Conservation (phyloP, 1,140 invertebrate genomes). For the Meloidogyne hapla region DNA sequence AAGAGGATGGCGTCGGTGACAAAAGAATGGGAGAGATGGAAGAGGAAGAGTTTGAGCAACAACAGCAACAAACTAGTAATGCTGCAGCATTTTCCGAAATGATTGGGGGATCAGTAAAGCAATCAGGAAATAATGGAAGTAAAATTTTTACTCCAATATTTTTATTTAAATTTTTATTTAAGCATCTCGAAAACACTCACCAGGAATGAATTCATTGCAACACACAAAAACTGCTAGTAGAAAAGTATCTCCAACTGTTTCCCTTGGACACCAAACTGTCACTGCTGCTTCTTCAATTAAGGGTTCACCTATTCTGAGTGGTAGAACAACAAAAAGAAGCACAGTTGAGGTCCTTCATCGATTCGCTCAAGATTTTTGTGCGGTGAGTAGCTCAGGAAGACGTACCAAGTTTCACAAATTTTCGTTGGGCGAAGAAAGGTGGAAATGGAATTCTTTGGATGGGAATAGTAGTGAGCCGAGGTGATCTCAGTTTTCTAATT, state of each 20-base stretch:
- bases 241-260: constrained; percentile 16
- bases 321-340: background rate
- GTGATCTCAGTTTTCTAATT: too few species aligned
- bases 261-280: background rate
- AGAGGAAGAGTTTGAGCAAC: background rate
- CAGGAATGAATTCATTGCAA: constrained; percentile 16
- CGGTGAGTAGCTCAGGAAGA: background rate
- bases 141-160: background rate
- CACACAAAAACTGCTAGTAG: background rate
- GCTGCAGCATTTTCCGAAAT: background rate
- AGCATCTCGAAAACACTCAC: constrained; percentile 16
- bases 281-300: background rate
- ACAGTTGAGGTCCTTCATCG: constrained; percentile 16
- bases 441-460: constrained; percentile 24
- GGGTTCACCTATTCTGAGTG: background rate
- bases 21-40: background rate
- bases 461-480: background rate
- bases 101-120: background rate
- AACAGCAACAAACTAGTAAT: background rate
- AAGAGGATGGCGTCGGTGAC: background rate
- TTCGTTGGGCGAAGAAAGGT: constrained; percentile 10
- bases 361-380: constrained; percentile 25
- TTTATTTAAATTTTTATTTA: background rate
- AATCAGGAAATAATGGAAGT: background rate
- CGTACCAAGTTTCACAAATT: constrained; percentile 24